A percentile compares a stretch with the other conserved stretches of the same genome.
These are phyloP conservation scores for Leptura quadrifasciata DNA, from an alignment of 2,888 invertebrate species.

Conservation along the genomic window DNA sequence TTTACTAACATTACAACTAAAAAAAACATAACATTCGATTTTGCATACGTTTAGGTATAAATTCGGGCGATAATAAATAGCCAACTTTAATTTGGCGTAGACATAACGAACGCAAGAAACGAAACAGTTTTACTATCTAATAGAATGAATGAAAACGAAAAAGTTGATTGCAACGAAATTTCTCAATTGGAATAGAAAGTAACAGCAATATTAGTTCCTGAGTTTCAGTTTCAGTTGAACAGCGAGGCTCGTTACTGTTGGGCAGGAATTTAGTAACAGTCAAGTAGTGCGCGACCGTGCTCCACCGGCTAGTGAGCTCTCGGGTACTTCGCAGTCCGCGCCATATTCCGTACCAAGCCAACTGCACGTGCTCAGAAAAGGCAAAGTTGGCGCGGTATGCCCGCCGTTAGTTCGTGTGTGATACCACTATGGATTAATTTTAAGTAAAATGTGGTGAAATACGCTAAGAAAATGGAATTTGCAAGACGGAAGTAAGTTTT, in stretches of 20 bases:
- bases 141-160: constrained; percentile 40
- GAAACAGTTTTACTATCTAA: constrained; percentile 27
- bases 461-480: constrained; percentile 27
- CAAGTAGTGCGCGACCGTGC: constrained; percentile 34
- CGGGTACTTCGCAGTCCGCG: constrained; percentile 18
- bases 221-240: constrained; percentile 42
- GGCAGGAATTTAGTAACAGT: constrained; percentile 22
- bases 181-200: constrained; percentile 45
- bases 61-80: no score
- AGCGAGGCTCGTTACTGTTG: background rate
- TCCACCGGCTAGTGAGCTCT: constrained; percentile 21
- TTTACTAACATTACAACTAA: no score
- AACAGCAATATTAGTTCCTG: constrained; percentile 40
- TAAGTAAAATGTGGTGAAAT: constrained; percentile 32
- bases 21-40: background rate
- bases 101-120: constrained; percentile 8
- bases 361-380: constrained; percentile 33
- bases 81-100: background rate
- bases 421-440: constrained; percentile 13
- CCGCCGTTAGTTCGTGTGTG: constrained; percentile 21
- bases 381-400: constrained; percentile 37
- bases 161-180: constrained; percentile 39
- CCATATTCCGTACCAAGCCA: constrained; percentile 20
- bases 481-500: constrained; percentile 35
- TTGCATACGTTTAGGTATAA: no score